Percentiles rank a stretch among this genome's conserved stretches.
phyloP scores from a whole-genome alignment of 2,113 vertebrate genomes.

The Promerops cafer region DNA sequence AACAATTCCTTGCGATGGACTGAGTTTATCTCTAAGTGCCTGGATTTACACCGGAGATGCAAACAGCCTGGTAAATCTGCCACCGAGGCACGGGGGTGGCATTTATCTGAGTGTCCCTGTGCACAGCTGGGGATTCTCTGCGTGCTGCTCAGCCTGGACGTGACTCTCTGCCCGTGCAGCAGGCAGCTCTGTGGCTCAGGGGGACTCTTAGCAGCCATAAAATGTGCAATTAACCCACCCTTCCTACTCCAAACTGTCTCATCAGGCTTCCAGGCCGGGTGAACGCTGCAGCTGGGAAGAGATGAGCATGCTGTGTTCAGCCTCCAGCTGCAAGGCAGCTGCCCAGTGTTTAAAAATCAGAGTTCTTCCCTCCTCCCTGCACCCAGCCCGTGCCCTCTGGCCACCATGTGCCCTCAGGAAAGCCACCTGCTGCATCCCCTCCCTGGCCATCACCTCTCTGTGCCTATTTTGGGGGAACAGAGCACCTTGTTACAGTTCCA shows the following conservation, averaged over 20 bases:
- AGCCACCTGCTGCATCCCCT: background rate
- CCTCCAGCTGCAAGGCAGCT: constrained; percentile 5
- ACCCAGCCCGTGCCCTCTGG: background rate
- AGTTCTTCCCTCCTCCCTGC: background rate
- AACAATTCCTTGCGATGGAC: background rate
- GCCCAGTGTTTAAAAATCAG: background rate
- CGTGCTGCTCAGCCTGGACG: background rate
- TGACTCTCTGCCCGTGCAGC: background rate
- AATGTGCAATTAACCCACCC: constrained; percentile 51
- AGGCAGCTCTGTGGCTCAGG: background rate
- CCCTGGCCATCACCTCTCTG: background rate
- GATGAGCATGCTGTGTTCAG: background rate
- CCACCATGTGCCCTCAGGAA: background rate
- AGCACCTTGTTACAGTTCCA: background rate
- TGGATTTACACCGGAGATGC: background rate
- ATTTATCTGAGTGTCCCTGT: background rate
- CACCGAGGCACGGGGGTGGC: background rate
- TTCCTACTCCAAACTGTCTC: background rate
- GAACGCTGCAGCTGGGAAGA: background rate
- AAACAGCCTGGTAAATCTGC: constrained; percentile 33
- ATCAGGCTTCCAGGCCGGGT: constrained; percentile 1
- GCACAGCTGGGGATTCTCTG: background rate
- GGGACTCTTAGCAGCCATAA: constrained; percentile 26
- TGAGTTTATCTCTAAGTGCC: constrained; percentile 8
- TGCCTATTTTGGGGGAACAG: fast-evolving